These are phyloP conservation scores for Hexactinellida sp. DNA, from an alignment of 37 sponge, comb jelly and placozoan genomes.

Conservation along the genomic window DNA sequence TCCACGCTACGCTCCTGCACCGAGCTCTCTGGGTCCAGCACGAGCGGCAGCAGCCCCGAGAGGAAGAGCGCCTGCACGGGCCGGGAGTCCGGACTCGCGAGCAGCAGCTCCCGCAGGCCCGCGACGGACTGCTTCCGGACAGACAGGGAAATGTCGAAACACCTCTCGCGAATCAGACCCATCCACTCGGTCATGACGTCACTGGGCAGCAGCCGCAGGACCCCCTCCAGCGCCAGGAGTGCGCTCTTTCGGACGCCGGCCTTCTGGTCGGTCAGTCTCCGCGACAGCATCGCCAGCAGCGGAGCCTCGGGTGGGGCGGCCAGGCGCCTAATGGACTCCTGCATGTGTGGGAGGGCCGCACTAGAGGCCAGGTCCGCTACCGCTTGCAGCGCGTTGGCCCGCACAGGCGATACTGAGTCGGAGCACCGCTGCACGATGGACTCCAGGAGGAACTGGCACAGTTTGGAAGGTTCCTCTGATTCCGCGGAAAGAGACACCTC, in stretches of 20 bases:
- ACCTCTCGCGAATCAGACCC: not conserved
- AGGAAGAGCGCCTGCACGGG: not conserved
- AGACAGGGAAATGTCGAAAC: not conserved
- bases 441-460: not conserved
- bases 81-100: not conserved
- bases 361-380: not conserved
- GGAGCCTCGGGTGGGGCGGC: not conserved
- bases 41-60: slow-evolving; percentile 55
- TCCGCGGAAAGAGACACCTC: not conserved
- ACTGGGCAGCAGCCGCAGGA: not conserved
- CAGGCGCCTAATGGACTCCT: not conserved
- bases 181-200: not conserved
- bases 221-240: not conserved
- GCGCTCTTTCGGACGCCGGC: not conserved
- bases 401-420: not conserved
- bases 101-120: not conserved
- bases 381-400: not conserved
- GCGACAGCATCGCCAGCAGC: not conserved
- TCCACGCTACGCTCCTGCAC: slow-evolving; percentile 52
- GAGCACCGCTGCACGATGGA: not conserved
- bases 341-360: not conserved
- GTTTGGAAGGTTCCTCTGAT: not conserved
- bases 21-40: slow-evolving; percentile 59
- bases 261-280: not conserved
- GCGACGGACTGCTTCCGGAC: not conserved